Base-by-base conservation (phyloP, 2,888 invertebrate genomes). In the Catocala fraxini region DNA sequence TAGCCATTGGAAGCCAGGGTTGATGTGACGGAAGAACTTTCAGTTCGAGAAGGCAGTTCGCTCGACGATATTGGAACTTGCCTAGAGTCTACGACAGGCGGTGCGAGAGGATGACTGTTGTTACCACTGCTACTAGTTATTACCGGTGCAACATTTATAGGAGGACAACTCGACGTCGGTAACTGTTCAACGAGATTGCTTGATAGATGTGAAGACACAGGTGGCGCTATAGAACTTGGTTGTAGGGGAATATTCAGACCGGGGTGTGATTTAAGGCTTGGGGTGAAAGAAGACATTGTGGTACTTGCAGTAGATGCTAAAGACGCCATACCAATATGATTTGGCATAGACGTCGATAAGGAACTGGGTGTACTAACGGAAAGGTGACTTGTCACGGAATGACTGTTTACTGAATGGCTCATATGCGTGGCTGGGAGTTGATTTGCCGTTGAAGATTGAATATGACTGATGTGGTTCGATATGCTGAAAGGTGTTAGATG, bases 1-100 rank as follows among this genome's bases (percentile, higher is more conserved):
- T 89, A 93, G 45, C 93, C 92, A 62, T 89, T 95, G 70, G 96
- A 95, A 64, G 96, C 95, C 79, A 97, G 96, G 2, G 97, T 96
- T 9, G 97, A 95, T 94, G 81, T 96, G 91, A 91, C 84, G 67
- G 87, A 78, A 71, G 90, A 81, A 79, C 89, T 84, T 77, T 89
- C 90, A 63, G 89, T 86, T 71, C 91, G 84, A 48, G 85, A 89
- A 43, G 96, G 95, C 62, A 95, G 91, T 49, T 95, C 95, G 54
- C 88, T 90, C 10, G 95, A 89, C 3, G 94, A 87, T 81, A 84
- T 88, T 71, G 86, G 90, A 13, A 83, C 65, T 76, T 84, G 86
- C 82, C 87, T 89, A 79, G 90, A 92, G 86, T 90, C 93, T 80
- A 87, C 86, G 80, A 83, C 88, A 74, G 83, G 93, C 41, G 80